Evolutionary conservation across 2,888 invertebrate genomes (phyloP), one percentile per base, ranked within the genome.

Genomic region (Hirudinaria manillensis): DNA sequence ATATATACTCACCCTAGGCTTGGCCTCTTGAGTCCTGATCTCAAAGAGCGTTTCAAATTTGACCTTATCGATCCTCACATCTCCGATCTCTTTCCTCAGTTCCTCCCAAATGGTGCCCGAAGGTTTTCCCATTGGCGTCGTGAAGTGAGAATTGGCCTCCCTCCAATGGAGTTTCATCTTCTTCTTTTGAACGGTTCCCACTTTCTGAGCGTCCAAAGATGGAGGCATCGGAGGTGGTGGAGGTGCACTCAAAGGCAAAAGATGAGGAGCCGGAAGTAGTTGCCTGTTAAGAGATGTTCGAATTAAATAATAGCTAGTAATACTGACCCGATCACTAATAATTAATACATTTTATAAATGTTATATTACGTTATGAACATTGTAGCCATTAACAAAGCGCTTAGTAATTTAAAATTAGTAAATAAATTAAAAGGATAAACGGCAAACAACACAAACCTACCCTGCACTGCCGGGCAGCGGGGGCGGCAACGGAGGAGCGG

Each of bases 101-200:
- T 83, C 80, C 70, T 81, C 82, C 85, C 85, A 84, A 75, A 85
- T 82, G 32, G 84, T 83, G 38, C 79, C 80, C 65, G 81, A 81
- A 13, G 81, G 81, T 75, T 74, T 34, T 0, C 79, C 79, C 0
- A 76, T 74, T 0, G 78, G 79, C 29, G 76, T 68, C 34, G 65
- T 61, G 74, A 76, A 78, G 55, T 78, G 77, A 21, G 56, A 80
- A 73, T 85, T 83, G 0, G 88, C 86, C 86, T 98, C 95, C 83
- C 93, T 93, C 99, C 99, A 99, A 86, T 99, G 99, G 73, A 99
- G 87, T 86, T 96, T 96, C 24, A 98, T 92, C 38, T 97, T 98
- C 85, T 97, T 85, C 87, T 96, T 96, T 83, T 91, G 94, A 79
- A 85, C 84, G 72, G 83, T 81, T 24, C 13, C 32, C 0, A 16